phyloP scores from a whole-genome alignment of 1,140 invertebrate genomes.

The Glossosoma conforme region DNA sequence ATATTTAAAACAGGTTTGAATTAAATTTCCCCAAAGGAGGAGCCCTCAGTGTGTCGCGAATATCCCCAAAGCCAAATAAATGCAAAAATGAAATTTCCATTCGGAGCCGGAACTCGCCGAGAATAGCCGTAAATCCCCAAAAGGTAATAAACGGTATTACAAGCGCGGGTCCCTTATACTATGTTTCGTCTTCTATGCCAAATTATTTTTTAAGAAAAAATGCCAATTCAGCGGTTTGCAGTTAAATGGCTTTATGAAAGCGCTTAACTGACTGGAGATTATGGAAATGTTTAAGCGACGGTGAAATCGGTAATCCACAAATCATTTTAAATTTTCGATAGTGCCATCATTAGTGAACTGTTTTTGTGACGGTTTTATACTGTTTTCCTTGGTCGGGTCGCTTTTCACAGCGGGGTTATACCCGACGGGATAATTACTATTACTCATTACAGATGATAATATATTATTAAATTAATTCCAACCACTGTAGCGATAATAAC shows the following conservation, averaged over 20 bases:
- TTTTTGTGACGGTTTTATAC: too few species aligned
- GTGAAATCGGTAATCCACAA: constrained; percentile 8
- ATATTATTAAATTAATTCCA: too few species aligned
- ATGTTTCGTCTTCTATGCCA: background rate
- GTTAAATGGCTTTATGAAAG: constrained; percentile 19
- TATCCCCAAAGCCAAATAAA: constrained; percentile 11
- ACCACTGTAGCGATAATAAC: too few species aligned
- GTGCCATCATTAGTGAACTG: constrained; percentile 2
- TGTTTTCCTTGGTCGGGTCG: too few species aligned
- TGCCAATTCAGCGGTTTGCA: constrained; percentile 13
- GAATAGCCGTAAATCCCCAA: constrained; percentile 11
- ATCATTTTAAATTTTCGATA: constrained; percentile 1
- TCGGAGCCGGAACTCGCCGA: constrained; percentile 6
- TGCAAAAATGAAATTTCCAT: constrained; percentile 18
- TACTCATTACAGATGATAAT: too few species aligned
- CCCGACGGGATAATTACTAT: too few species aligned
- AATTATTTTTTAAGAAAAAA: constrained; percentile 19
- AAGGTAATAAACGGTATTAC: constrained; percentile 15
- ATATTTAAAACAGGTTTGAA: too few species aligned
- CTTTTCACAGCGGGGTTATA: too few species aligned
- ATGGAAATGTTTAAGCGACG: constrained; percentile 6
- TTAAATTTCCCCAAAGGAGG: too few species aligned
- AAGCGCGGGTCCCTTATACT: constrained; percentile 1
- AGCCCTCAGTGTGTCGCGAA: too few species aligned
- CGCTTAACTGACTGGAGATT: constrained; percentile 11